These are phyloP conservation scores for Gallinago nigripennis DNA, from an alignment of 2,797 vertebrate species.

Conservation along the genomic window DNA sequence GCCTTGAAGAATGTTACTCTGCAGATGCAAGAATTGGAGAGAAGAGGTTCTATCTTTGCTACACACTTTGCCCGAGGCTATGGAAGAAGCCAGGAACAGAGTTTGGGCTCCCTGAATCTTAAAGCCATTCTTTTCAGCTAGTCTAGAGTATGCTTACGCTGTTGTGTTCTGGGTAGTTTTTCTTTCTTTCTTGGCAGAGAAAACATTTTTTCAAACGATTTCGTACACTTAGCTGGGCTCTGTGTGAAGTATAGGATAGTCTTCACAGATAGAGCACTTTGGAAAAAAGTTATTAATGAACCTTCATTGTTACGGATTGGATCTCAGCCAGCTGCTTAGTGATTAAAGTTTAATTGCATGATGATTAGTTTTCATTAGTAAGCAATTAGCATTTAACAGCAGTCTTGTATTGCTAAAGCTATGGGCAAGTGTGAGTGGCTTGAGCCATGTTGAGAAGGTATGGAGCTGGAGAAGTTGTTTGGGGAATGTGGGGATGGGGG, in stretches of 20 bases:
- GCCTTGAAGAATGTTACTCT: not conserved
- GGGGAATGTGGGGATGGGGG: not conserved
- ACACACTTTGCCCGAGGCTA: not conserved
- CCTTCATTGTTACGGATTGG: constrained; percentile 45
- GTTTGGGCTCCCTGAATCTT: not conserved
- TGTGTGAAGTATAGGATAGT: not conserved
- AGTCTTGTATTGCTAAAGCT: constrained; percentile 23
- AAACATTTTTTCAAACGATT: not conserved
- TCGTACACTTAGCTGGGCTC: not conserved
- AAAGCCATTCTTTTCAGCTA: not conserved
- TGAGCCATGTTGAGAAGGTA: not conserved
- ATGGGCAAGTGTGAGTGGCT: not conserved
- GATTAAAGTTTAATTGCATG: constrained; percentile 68
- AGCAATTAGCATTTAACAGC: constrained; percentile 59
- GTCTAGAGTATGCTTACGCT: not conserved
- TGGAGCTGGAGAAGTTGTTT: not conserved
- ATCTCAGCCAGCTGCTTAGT: constrained; percentile 55
- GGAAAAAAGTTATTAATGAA: constrained; percentile 55
- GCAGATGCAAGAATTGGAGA: not conserved
- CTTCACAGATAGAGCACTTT: not conserved
- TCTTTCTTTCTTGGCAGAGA: not conserved
- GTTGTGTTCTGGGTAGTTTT: not conserved
- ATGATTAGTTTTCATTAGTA: constrained; percentile 70
- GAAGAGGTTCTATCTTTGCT: not conserved
- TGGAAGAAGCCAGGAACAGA: not conserved